Conservation (phyloP, 2,888 invertebrate genomes). For the Drymonia ruficornis region DNA sequence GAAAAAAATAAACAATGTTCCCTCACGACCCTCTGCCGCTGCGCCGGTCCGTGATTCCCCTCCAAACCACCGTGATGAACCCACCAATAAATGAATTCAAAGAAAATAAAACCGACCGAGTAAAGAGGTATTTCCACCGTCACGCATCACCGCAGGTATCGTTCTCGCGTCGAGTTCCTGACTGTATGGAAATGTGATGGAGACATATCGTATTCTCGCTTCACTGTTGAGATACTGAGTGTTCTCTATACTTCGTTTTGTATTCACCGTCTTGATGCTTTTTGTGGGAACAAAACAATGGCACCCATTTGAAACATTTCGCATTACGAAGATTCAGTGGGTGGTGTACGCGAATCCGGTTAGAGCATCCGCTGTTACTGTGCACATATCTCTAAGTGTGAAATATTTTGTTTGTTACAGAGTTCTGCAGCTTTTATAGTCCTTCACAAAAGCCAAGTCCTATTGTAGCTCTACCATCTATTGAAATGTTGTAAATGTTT, state of each 20-base stretch:
- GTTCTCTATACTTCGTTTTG: slow-evolving; percentile 63
- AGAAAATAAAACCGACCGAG: slow-evolving; percentile 42
- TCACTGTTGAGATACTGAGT: slow-evolving; percentile 60
- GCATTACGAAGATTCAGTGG: slow-evolving; percentile 58
- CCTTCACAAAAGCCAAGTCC: too few species aligned
- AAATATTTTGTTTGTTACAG: background rate
- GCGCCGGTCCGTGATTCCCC: slow-evolving; percentile 10
- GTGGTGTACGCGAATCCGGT: slow-evolving; percentile 59
- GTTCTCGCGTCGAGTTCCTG: slow-evolving; percentile 59
- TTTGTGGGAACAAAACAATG: slow-evolving; percentile 70
- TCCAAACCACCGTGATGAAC: slow-evolving; percentile 29
- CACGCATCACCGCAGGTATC: slow-evolving; percentile 64
- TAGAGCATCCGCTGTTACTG: slow-evolving; percentile 48
- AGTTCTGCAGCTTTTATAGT: too few species aligned
- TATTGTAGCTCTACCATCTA: too few species aligned
- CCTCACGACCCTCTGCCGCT: background rate
- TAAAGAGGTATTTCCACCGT: slow-evolving; percentile 56
- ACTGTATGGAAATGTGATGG: slow-evolving; percentile 79
- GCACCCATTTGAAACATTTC: slow-evolving; percentile 65
- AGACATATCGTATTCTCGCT: slow-evolving; percentile 73
- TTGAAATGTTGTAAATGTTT: too few species aligned
- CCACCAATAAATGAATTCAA: slow-evolving; percentile 38
- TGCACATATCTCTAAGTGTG: slow-evolving; percentile 12
- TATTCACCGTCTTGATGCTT: slow-evolving; percentile 64
- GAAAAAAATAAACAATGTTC: background rate